Evolutionary conservation across 2,113 vertebrate species (phyloP), one percentile per base, ranked within the genome.

Genomic region (Pipra filicauda): DNA sequence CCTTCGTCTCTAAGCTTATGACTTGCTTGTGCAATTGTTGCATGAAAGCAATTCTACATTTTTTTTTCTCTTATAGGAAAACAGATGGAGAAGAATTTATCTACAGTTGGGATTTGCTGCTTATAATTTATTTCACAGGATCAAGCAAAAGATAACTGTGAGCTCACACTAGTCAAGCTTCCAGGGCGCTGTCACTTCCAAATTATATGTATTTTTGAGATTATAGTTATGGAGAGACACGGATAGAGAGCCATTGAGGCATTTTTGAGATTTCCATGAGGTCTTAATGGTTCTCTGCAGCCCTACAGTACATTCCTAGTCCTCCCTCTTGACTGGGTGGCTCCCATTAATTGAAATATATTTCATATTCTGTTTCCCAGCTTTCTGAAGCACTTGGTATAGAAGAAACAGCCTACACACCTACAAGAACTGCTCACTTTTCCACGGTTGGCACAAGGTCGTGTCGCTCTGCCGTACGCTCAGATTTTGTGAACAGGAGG

Each of bases 61-160:
- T 94, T 96, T 83, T 95, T 96, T 97, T 91, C 90, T 89, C 83
- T 95, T 96, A 86, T 92, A 96, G 87, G 75, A 97, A 98, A 97
- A 96, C 95, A 98, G 95, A 98, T 96, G 96, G 97, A 96, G 96
- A 96, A 97, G 87, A 94, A 96, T 80, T 96, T 96, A 97, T 97
- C 96, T 96, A 91, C 96, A 92, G 94, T 95, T 97, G 92, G 87
- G 95, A 97, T 96, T 97, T 97, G 94, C 89, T 97, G 92, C 62
- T 79, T 91, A 81, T 95, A 97, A 98, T 97, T 98, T 97, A 97
- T 96, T 97, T 97, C 84, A 91, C 71, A 90, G 97, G 94, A 94
- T 97, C 97, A 92, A 93, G 83, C 89, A 85, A 97, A 96, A 97
- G 67, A 87, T 80, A 96, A 96, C 95, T 69, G 66, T 69, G 66